A percentile compares a stretch with the other conserved stretches of the same genome.
These are phyloP conservation scores for Ophion slaviceki DNA, from an alignment of 2,888 invertebrate species.

Conservation along the genomic window DNA sequence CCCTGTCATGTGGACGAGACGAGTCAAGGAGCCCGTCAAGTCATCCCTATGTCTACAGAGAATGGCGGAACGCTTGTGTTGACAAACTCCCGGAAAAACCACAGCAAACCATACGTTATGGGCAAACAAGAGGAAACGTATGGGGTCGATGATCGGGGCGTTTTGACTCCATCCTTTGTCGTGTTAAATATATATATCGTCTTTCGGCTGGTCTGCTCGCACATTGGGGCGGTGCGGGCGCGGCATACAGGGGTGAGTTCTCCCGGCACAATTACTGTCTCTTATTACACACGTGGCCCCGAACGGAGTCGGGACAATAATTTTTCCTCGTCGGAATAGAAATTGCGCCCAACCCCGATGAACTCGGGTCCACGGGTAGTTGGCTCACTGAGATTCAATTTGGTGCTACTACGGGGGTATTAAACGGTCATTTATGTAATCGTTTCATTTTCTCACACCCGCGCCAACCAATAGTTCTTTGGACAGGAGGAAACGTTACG, in stretches of 20 bases:
- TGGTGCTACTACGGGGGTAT: slow-evolving; percentile 73
- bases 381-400: slow-evolving; percentile 79
- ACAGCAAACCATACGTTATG: slow-evolving; percentile 78
- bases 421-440: slow-evolving; percentile 75
- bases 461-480: slow-evolving; percentile 25
- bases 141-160: slow-evolving; percentile 74
- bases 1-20: neutral
- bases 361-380: slow-evolving; percentile 73
- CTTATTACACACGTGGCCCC: neutral
- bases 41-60: slow-evolving; percentile 4
- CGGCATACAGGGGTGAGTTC: slow-evolving; percentile 58
- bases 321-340: slow-evolving; percentile 63
- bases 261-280: slow-evolving; percentile 71
- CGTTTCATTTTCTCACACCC: slow-evolving; percentile 67
- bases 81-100: slow-evolving; percentile 75
- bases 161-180: slow-evolving; percentile 57
- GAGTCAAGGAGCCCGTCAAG: neutral
- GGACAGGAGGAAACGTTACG: slow-evolving; percentile 18
- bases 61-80: slow-evolving; percentile 4
- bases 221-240: slow-evolving; percentile 70
- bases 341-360: slow-evolving; percentile 67
- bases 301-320: slow-evolving; percentile 70
- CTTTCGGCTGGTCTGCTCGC: slow-evolving; percentile 38
- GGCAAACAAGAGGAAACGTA: slow-evolving; percentile 77
- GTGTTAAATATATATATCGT: slow-evolving; percentile 18